phyloP scores from a whole-genome alignment of 2,797 vertebrate genomes.

The Sylvia borin region DNA sequence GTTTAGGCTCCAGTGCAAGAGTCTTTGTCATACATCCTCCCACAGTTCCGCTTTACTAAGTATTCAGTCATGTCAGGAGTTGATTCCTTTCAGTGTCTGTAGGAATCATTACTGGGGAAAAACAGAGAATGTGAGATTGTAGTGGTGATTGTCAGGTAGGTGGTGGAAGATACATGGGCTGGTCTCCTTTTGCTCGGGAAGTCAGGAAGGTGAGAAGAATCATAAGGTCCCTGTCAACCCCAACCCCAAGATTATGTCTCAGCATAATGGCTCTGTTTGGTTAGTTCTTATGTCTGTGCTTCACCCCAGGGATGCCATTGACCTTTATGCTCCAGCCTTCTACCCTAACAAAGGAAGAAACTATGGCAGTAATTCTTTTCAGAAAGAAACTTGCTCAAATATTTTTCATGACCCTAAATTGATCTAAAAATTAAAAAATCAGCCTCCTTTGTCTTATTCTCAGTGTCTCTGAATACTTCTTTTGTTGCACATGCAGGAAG shows the following conservation, averaged over 20 bases:
- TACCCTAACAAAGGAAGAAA: not conserved
- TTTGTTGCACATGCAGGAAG: not conserved
- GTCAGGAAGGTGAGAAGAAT: not conserved
- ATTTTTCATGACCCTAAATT: not conserved
- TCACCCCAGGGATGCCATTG: not conserved
- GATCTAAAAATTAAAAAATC: not conserved
- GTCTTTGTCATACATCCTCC: not conserved
- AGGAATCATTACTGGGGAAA: not conserved
- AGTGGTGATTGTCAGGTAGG: not conserved
- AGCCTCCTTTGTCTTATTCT: not conserved
- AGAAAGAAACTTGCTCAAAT: not conserved
- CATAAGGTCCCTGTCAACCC: not conserved
- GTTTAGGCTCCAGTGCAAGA: not conserved
- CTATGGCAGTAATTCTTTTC: not conserved
- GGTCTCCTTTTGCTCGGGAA: not conserved
- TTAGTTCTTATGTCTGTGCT: not conserved
- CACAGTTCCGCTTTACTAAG: not conserved
- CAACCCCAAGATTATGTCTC: not conserved
- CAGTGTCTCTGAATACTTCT: not conserved
- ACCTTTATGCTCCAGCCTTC: not conserved
- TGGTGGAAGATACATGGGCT: not conserved
- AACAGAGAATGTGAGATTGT: not conserved
- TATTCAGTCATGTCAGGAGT: not conserved
- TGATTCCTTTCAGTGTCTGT: not conserved
- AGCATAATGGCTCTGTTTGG: not conserved